Conservation (phyloP, 2,888 invertebrate genomes). For the Lomographa bimaculata region DNA sequence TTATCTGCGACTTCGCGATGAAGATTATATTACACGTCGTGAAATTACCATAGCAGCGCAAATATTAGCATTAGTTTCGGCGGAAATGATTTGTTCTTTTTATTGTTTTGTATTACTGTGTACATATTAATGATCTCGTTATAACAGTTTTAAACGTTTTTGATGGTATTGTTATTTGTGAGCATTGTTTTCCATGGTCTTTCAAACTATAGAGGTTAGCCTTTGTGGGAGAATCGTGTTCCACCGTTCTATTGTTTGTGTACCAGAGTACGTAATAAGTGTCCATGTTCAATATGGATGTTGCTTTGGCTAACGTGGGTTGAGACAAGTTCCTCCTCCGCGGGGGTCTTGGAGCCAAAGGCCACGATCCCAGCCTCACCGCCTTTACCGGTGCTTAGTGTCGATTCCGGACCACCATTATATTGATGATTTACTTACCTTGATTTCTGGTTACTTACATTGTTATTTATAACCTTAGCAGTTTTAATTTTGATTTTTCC, state of each 20-base stretch:
- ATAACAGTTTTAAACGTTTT: constrained; percentile 14
- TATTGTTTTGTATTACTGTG: too few relatives aligned
- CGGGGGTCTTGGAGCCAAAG: constrained; percentile 56
- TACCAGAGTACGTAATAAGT: constrained; percentile 18
- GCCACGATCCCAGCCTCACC: constrained; percentile 55
- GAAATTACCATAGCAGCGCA: constrained; percentile 50
- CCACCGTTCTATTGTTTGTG: constrained; percentile 26
- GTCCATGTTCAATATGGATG: constrained; percentile 4
- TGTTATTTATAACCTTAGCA: too few relatives aligned
- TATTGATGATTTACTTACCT: constrained; percentile 37
- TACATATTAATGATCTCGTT: constrained; percentile 14
- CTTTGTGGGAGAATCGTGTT: constrained; percentile 19
- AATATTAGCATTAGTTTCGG: constrained; percentile 41
- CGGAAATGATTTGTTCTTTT: constrained; percentile 30
- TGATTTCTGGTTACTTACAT: constrained; percentile 9
- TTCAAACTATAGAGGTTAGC: constrained; percentile 24
- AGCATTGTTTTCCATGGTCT: constrained; percentile 19
- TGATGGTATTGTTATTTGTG: constrained; percentile 16
- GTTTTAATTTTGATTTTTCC: too few relatives aligned
- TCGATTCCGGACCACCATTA: constrained; percentile 31
- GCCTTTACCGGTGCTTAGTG: constrained; percentile 44
- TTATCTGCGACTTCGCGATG: constrained; percentile 62
- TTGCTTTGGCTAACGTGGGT: constrained; percentile 41
- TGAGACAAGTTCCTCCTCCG: constrained; percentile 51
- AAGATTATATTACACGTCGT: constrained; percentile 53